Percentiles rank a stretch among this genome's conserved stretches.
Evolutionary conservation across 2,113 vertebrate genomes (phyloP).

Genomic region (Pollimyrus isidori): DNA sequence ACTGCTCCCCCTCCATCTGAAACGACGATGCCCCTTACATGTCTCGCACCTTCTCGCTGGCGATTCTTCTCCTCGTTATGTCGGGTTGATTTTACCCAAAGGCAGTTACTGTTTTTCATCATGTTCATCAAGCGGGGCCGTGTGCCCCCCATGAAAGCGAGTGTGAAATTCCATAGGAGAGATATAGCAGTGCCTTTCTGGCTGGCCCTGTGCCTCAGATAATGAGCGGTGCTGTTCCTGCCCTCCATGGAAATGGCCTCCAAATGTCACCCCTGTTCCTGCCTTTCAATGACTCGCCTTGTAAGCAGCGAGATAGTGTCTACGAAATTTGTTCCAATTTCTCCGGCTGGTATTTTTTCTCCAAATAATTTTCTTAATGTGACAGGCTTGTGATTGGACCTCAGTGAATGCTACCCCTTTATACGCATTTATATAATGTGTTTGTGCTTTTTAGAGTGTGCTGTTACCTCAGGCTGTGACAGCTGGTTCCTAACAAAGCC

Average conservation of each 20-base stretch:
- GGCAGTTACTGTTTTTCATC: background rate
- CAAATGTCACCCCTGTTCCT: background rate
- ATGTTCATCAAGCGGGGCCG: background rate
- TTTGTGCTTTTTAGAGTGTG: slow-evolving; percentile 17
- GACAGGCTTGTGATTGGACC: slow-evolving; percentile 32
- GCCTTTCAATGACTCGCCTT: background rate
- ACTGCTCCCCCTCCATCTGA: background rate
- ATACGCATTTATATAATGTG: slow-evolving; percentile 3
- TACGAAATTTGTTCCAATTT: slow-evolving; percentile 28
- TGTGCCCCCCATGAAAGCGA: background rate
- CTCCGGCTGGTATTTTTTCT: slow-evolving; percentile 32
- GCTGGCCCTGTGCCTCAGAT: background rate
- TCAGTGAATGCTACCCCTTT: slow-evolving; percentile 21
- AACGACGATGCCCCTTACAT: too few species aligned
- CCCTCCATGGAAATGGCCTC: background rate
- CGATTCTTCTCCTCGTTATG: background rate
- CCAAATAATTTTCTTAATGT: slow-evolving; percentile 41
- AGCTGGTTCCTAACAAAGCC: slow-evolving; percentile 24
- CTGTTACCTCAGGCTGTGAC: slow-evolving; percentile 26
- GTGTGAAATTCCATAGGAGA: background rate
- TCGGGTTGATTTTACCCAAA: background rate
- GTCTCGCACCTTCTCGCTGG: background rate
- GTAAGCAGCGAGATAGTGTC: background rate
- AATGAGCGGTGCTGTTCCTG: background rate
- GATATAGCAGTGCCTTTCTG: background rate